Base-by-base conservation (phyloP, 2,113 vertebrate species). In the Hemiscyllium ocellatum region DNA sequence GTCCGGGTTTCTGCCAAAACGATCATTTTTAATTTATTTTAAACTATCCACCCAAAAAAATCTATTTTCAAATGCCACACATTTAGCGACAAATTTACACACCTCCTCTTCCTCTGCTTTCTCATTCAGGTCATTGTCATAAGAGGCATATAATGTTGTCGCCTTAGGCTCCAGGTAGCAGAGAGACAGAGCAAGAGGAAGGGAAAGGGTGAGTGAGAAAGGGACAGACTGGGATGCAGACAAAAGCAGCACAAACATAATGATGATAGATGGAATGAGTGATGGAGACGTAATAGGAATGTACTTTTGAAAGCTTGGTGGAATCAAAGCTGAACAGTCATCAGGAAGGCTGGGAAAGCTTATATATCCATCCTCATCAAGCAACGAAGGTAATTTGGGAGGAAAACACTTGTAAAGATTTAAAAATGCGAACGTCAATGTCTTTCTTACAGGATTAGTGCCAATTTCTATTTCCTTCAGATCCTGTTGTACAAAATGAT, bases 161-260 rank as follows among this genome's bases (percentile, higher is more conserved):
- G 97, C 97, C 96, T 98, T 97, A 87, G 97, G 98, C 98, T 99
- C 99, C 96, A 99, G 97, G 96, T 98, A 99, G 97, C 98, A 99
- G 96, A 99, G 98, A 72, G 98, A 98, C 96, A 99, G 97, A 96
- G 99, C 98, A 0, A 99, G 98, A 97, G 99, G 99, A 96, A 99
- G 97, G 96, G 98, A 98, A 96, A 99, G 97, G 95, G 98, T 97
- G 96, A 99, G 97, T 24, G 99, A 98, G 70, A 99, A 97, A 96
- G 97, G 97, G 96, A 99, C 96, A 3, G 99, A 99, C 97, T 99
- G 99, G 97, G 98, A 99, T 85, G 98, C 98, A 52, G 98, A 98
- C 78, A 99, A 97, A 96, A 99, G 98, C n/a, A 99, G 97, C 20
- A 98, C 97, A 20, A 99, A 99, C 96, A 98, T 96, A 78, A 99